These are phyloP conservation scores for Macrophya alboannulata DNA, from an alignment of 2,888 invertebrate genomes.

Conservation along the genomic window DNA sequence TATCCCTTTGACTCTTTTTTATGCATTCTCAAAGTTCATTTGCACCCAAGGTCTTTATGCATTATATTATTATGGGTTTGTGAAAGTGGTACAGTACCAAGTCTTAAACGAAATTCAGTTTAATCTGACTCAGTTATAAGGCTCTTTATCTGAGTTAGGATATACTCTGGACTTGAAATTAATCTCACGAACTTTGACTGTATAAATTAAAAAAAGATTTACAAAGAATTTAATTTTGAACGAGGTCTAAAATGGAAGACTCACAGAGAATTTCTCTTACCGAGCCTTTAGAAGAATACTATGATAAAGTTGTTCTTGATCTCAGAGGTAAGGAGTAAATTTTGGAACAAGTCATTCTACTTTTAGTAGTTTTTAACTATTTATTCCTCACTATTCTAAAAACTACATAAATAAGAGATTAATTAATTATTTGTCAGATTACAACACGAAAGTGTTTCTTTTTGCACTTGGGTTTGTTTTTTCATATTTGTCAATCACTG, in stretches of 20 bases:
- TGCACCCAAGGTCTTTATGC: not conserved
- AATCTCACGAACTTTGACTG: conserved; percentile 14
- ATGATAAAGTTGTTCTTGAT: conserved; percentile 83
- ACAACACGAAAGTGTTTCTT: too few relatives aligned
- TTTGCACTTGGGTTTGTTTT: too few relatives aligned
- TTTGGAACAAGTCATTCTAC: not conserved
- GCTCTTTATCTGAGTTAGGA: not conserved
- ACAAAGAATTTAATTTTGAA: not conserved
- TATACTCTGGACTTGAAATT: not conserved
- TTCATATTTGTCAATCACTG: too few relatives aligned
- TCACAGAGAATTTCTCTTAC: conserved; percentile 46
- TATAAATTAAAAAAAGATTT: not conserved
- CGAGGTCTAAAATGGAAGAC: conserved; percentile 32
- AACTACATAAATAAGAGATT: not conserved
- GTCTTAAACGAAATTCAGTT: not conserved
- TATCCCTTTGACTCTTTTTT: not conserved
- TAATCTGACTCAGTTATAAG: conserved; percentile 7
- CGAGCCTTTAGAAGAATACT: conserved; percentile 81
- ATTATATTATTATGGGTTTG: not conserved
- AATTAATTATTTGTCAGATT: too few relatives aligned
- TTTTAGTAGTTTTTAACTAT: not conserved
- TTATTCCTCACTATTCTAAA: not conserved
- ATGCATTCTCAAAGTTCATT: not conserved
- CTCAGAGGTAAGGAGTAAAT: conserved; percentile 82
- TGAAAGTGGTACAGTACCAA: not conserved